Conservation (phyloP, 1,140 invertebrate genomes). For the Limonius californicus region DNA sequence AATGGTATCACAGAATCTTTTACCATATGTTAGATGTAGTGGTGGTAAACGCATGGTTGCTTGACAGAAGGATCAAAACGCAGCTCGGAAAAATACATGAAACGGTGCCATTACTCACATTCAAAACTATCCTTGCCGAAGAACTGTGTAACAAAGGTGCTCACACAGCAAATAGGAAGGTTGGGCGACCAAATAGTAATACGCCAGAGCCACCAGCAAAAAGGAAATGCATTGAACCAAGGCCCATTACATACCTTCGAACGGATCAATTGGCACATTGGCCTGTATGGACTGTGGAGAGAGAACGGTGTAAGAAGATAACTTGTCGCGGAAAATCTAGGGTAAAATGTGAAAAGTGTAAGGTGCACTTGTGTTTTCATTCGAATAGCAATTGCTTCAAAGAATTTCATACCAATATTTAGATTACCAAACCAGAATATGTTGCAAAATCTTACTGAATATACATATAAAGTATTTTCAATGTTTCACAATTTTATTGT, state of each 20-base stretch:
- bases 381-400: too few relatives aligned
- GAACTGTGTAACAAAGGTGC: conserved; percentile 12
- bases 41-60: conserved; percentile 16
- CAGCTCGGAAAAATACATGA: conserved; percentile 13
- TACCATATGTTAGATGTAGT: conserved; percentile 47
- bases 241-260: background rate
- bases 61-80: conserved; percentile 2
- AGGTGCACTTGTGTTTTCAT: too few relatives aligned
- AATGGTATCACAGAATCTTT: conserved; percentile 48
- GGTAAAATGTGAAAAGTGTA: too few relatives aligned
- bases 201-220: background rate
- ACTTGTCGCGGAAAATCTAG: background rate
- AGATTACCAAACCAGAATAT: too few relatives aligned
- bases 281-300: background rate
- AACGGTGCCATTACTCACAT: conserved; percentile 11
- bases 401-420: too few relatives aligned
- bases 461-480: too few relatives aligned
- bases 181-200: background rate
- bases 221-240: conserved; percentile 16
- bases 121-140: conserved; percentile 18
- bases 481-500: too few relatives aligned
- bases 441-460: too few relatives aligned
- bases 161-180: background rate
- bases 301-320: background rate
- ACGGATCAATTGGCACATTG: conserved; percentile 23